Evolutionary conservation across 2,797 vertebrate genomes (phyloP), one percentile per base, ranked within the genome.

Genomic region (Anisognathus igniventris): DNA sequence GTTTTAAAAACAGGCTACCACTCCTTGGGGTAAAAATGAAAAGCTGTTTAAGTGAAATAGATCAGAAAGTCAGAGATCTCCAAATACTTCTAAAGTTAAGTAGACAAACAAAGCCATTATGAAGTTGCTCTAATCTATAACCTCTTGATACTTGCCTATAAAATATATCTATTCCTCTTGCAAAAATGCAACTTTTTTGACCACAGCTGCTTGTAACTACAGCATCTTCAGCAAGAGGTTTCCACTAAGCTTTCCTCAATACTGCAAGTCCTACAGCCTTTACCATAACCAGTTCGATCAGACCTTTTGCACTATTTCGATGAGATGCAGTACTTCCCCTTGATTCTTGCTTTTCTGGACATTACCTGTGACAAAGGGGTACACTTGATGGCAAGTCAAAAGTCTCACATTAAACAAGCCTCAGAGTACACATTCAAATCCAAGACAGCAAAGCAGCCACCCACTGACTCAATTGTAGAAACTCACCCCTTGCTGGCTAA

Each of bases 401-500:
- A 57, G 22, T 22, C 42, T 42, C 31, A 60, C 12, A 14, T 86
- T 74, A 72, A 90, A 35, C 11, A 82, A 48, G 35, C 9, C 21
- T 62, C 40, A 58, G 35, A 85, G 74, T 4, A 85, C 9, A 75
- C 8, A 14, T 19, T 61, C 10, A 58, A 66, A 76, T 15, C 17
- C 7, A 58, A 73, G 39, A 74, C 0, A 65, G 31, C 7, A 23
- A 66, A 85, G 40, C 2, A 87, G 25, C 18, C 48, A 64, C 14
- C 19, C 40, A 64, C 48, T 48, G 58, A 25, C 27, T 71, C 50
- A 71, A 2, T 0, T 64, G 20, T 40, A 56, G n/a, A 56, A 83
- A 74, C 1, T 1, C 22, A 30, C 0, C 0, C 8, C 42, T 50
- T 62, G 39, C 22, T 78, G 37, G 31, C 25, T 76, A n/a, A 57